Evolutionary conservation across 2,113 vertebrate genomes (phyloP).

Genomic region (Propithecus coquereli): DNA sequence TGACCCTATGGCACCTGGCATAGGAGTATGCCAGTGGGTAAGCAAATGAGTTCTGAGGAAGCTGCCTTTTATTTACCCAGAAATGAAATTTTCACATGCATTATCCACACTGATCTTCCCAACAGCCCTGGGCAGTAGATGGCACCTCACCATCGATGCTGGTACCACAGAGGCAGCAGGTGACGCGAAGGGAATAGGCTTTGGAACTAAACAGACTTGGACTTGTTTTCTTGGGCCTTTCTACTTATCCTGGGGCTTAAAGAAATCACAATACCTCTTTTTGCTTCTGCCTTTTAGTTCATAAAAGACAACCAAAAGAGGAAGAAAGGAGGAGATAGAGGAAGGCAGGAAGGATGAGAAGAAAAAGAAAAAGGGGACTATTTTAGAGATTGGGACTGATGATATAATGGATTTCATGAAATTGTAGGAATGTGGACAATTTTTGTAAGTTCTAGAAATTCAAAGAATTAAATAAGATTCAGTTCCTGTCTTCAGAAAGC

Average conservation of each 20-base stretch:
- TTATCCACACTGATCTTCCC: background rate
- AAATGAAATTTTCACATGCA: background rate
- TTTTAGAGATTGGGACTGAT: background rate
- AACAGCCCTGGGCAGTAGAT: background rate
- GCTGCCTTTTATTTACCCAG: background rate
- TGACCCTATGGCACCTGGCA: background rate
- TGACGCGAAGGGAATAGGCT: background rate
- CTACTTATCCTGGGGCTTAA: background rate
- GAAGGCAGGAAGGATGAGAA: background rate
- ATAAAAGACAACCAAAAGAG: background rate
- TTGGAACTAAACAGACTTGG: background rate
- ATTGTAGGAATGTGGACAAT: background rate
- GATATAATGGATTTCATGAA: background rate
- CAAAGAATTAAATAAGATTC: background rate
- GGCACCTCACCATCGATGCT: too few species aligned
- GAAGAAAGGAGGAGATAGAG: background rate
- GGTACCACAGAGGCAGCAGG: background rate
- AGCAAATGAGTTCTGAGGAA: background rate
- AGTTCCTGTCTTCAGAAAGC: background rate
- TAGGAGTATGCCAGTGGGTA: background rate
- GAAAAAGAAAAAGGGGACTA: background rate
- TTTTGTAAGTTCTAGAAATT: background rate
- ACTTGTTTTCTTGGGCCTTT: background rate
- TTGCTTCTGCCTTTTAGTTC: background rate
- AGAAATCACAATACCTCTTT: background rate